These are phyloP conservation scores for Harmothoe impar DNA, from an alignment of 2,888 invertebrate species.

Conservation along the genomic window DNA sequence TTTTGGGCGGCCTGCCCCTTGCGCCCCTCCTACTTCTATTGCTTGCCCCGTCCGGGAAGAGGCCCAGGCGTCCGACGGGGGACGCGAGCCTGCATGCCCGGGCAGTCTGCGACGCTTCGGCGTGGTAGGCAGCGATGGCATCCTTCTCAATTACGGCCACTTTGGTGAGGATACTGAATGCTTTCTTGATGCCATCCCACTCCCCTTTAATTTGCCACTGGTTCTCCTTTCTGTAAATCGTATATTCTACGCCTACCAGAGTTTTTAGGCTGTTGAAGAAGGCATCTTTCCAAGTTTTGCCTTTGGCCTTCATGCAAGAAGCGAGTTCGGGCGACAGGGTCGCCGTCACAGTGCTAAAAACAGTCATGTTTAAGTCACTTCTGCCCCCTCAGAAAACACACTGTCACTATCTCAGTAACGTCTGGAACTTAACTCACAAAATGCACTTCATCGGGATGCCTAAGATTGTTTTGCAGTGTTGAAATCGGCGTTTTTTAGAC, in stretches of 20 bases:
- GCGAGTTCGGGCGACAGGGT: slow-evolving; percentile 49
- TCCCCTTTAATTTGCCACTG: slow-evolving; percentile 54
- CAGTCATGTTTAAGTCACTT: slow-evolving; percentile 53
- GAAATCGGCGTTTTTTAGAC: slow-evolving; percentile 36
- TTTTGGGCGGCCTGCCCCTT: slow-evolving; percentile 14
- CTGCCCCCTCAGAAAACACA: background rate
- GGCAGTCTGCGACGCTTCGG: background rate
- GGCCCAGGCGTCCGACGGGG: background rate
- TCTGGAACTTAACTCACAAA: slow-evolving; percentile 3
- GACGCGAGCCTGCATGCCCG: background rate
- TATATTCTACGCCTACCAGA: slow-evolving; percentile 45
- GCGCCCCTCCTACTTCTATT: background rate
- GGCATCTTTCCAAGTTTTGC: slow-evolving; percentile 49
- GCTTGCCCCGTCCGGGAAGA: background rate
- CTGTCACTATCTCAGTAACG: background rate
- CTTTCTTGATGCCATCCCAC: slow-evolving; percentile 44
- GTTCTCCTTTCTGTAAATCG: slow-evolving; percentile 40
- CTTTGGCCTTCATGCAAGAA: slow-evolving; percentile 61
- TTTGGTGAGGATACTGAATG: slow-evolving; percentile 15
- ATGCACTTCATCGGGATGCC: background rate
- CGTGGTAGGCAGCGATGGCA: slow-evolving; percentile 51
- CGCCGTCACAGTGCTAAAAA: slow-evolving; percentile 48
- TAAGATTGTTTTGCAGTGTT: background rate
- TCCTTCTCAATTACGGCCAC: slow-evolving; percentile 52
- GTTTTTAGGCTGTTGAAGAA: slow-evolving; percentile 49